Base-by-base conservation (phyloP, 92 coral and sea anemone genomes). In the Montipora capitata region DNA sequence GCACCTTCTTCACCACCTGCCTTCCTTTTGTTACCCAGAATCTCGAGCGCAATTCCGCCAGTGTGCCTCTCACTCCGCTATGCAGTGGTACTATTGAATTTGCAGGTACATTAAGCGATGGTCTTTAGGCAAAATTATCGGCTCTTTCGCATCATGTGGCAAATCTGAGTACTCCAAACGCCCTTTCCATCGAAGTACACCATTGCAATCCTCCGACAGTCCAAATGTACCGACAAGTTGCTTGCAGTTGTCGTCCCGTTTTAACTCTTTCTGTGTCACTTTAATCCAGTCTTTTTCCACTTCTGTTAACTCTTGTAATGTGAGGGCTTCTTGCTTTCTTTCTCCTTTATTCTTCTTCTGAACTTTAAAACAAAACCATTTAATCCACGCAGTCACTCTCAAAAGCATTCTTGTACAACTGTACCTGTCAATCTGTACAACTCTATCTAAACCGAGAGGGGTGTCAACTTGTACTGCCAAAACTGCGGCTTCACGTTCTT, bases 331-430 rank as follows among this genome's bases (percentile, higher is more conserved):
- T 40, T n/a, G 7, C 44, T 40, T 73, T 45, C 62, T 57, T 41
- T 73, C 72, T 7, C 62, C 12, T 18, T 80, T 64, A 7, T 41
- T 64, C 15, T 59, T 80, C 69, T 15, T 42, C 4, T n/a, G 9
- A 10, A 56, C 63, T 54, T 72, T 84, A 75, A 10, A 27, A 15
- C 81, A 73, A 43, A 89, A 89, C 49, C 93, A 76, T 45, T 18
- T 78, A 61, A 89, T 67, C 90, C 89, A 84, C 0, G 93, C 93
- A 40, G 90, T 89, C 62, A 89, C 93, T 61, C 86, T 84, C 40
- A 68, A 67, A n/a, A 89, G 80, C 83, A 35, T 79, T 27, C 35
- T 27, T 27, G 35, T 27, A 27, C 35, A 27, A 27, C 35, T 27
- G 35, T 27, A 27, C 35, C 35, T 27, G 35, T 27, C 35, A 27